These are phyloP conservation scores for Thinocorus orbignyianus DNA, from an alignment of 2,113 vertebrate species.

Conservation along the genomic window DNA sequence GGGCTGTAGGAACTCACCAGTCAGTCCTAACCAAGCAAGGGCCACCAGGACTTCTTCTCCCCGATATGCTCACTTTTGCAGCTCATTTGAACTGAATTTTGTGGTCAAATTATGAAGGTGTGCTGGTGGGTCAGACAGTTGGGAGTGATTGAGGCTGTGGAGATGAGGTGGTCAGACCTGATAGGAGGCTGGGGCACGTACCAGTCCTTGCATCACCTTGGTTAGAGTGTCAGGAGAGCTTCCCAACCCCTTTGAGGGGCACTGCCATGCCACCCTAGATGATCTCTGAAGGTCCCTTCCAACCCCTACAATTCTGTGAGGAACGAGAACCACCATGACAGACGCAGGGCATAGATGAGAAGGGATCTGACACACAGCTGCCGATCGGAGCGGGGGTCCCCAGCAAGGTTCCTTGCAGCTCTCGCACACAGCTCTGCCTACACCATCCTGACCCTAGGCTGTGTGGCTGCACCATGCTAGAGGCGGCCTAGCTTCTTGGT, in stretches of 20 bases:
- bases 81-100: background rate
- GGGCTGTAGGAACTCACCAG: background rate
- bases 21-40: background rate
- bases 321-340: too few relatives aligned
- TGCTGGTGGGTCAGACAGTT: background rate
- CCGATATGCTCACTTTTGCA: fast-evolving
- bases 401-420: background rate
- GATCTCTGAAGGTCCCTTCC: too few relatives aligned
- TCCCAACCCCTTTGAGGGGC: background rate
- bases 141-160: background rate
- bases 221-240: background rate
- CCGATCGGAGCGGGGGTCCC: fast-evolving
- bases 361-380: background rate
- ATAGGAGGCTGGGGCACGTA: background rate
- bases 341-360: background rate
- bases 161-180: background rate
- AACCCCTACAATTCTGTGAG: too few relatives aligned
- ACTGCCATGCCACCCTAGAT: background rate
- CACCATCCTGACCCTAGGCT: background rate
- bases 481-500: background rate
- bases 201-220: background rate
- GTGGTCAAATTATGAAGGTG: background rate
- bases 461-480: fast-evolving
- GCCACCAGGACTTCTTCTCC: background rate
- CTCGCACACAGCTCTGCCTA: background rate